These are phyloP conservation scores for Hafferia zeledoni DNA, from an alignment of 2,797 vertebrate genomes.

Conservation along the genomic window DNA sequence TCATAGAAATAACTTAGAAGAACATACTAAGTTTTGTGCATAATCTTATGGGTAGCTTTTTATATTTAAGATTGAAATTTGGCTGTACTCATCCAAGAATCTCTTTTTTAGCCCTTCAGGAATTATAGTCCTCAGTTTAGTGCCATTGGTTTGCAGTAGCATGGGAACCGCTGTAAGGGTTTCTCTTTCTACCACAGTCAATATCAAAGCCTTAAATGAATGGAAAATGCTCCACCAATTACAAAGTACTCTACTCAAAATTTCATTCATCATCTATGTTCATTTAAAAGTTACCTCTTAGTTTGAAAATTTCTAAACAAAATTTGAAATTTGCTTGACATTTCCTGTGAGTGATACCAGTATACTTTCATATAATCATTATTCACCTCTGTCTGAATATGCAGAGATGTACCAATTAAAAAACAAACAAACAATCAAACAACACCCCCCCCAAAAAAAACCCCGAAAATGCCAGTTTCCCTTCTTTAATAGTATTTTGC, in stretches of 20 bases:
- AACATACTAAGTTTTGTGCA: background rate
- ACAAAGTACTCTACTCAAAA: background rate
- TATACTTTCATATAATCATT: background rate
- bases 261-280: background rate
- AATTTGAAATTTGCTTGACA: background rate
- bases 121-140: background rate
- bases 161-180: accelerated
- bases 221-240: background rate
- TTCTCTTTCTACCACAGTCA: background rate
- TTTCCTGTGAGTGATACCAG: background rate
- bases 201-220: background rate
- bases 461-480: background rate
- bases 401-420: background rate
- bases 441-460: no score
- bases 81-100: background rate
- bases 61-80: background rate
- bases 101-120: background rate
- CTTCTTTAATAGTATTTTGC: background rate
- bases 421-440: background rate
- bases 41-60: background rate
- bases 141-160: background rate
- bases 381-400: background rate
- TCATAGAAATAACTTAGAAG: background rate
- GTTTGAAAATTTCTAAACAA: background rate
- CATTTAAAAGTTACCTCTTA: background rate